A percentile compares a stretch with the other conserved stretches of the same genome.
Conservation (phyloP, 2,888 invertebrate genomes). For the Eristalis tenax region DNA sequence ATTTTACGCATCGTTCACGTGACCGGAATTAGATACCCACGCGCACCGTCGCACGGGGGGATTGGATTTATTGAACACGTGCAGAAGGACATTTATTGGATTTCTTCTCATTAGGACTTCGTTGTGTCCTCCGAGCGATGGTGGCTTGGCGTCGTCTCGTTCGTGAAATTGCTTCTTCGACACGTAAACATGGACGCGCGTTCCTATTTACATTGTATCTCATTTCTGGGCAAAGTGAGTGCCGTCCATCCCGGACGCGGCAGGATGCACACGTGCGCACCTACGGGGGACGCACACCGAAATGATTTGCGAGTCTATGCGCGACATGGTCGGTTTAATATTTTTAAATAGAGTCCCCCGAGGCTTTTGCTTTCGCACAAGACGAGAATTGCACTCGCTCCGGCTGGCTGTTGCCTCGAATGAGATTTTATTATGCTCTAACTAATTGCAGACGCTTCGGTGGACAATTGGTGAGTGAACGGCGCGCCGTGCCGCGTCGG, state of each 20-base stretch:
- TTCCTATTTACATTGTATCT: slow-evolving; percentile 66
- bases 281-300: slow-evolving; percentile 77
- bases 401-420: slow-evolving; percentile 27
- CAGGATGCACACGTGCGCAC: slow-evolving; percentile 80
- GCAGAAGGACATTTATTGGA: slow-evolving; percentile 81
- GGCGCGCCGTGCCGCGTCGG: background rate
- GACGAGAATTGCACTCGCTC: slow-evolving; percentile 33
- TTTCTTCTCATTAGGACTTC: slow-evolving; percentile 74
- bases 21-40: slow-evolving; percentile 69
- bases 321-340: slow-evolving; percentile 71
- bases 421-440: slow-evolving; percentile 67
- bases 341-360: slow-evolving; percentile 69
- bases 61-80: slow-evolving; percentile 75
- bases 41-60: slow-evolving; percentile 33
- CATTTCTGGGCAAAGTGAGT: background rate
- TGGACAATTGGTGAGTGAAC: slow-evolving; percentile 19
- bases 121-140: slow-evolving; percentile 9
- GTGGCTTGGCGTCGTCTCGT: slow-evolving; percentile 34
- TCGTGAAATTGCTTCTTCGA: slow-evolving; percentile 50
- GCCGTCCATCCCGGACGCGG: slow-evolving; percentile 12
- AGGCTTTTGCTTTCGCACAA: slow-evolving; percentile 52
- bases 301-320: slow-evolving; percentile 69
- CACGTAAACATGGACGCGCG: slow-evolving; percentile 61
- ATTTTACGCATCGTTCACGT: slow-evolving; percentile 55
- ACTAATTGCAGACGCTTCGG: slow-evolving; percentile 67